Evolutionary conservation across 1,140 invertebrate species (phyloP).

Genomic region (Acromyrmex heyeri): DNA sequence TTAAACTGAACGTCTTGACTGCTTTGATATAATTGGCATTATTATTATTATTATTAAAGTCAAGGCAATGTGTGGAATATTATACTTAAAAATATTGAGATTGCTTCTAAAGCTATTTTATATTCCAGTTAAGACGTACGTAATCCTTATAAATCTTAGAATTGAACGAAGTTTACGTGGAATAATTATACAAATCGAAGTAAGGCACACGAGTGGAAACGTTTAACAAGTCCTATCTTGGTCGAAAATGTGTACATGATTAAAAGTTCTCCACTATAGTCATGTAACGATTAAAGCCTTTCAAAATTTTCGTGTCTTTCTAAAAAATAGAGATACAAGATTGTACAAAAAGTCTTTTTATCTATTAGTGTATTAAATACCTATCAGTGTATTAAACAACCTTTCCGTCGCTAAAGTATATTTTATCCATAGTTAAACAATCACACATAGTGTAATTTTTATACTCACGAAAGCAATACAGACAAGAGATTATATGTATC

Average conservation of each 20-base stretch:
- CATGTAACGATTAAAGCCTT: not conserved
- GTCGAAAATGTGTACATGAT: conserved; percentile 12
- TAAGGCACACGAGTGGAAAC: conserved; percentile 34
- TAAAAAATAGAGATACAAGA: conserved; percentile 12
- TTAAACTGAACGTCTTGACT: not conserved
- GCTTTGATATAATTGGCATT: conserved; percentile 4
- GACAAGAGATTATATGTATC: not conserved
- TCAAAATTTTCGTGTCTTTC: conserved; percentile 10
- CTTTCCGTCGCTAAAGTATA: conserved; percentile 5
- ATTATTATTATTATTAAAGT: conserved; percentile 13
- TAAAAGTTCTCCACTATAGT: conserved; percentile 25
- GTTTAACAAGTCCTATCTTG: conserved; percentile 6
- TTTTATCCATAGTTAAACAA: conserved; percentile 28
- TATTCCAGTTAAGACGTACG: not conserved
- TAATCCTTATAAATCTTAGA: not conserved
- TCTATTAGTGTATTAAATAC: not conserved
- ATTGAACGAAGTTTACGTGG: conserved; percentile 18
- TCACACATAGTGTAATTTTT: conserved; percentile 39
- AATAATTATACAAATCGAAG: conserved; percentile 42
- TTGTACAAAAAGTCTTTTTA: conserved; percentile 23
- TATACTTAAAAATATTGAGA: conserved; percentile 43
- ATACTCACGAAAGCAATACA: conserved; percentile 31
- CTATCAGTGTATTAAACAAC: conserved; percentile 49
- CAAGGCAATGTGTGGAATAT: conserved; percentile 18
- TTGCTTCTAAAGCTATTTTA: conserved; percentile 17